Percentiles rank a stretch among this genome's conserved stretches.
Conservation (phyloP, 2,888 invertebrate species). For the Hirtodrosophila trivittata region DNA sequence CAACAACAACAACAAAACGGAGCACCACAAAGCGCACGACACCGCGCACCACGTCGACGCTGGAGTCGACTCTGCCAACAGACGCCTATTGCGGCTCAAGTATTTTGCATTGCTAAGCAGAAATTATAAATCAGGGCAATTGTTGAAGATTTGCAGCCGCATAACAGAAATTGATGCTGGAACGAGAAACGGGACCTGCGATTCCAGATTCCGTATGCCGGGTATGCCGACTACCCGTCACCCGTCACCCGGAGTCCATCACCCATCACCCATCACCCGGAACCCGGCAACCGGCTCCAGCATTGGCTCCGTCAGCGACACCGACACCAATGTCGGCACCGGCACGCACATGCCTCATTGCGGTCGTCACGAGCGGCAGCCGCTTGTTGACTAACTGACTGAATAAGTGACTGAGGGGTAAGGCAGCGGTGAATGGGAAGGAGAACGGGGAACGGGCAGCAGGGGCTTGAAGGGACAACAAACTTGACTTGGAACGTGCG, state of each 20-base stretch:
- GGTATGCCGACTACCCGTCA: neutral
- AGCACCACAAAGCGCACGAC: neutral
- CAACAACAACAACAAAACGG: neutral
- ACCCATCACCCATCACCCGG: too few relatives aligned
- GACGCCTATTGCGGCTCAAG: slow-evolving; percentile 73
- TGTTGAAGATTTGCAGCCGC: slow-evolving; percentile 80
- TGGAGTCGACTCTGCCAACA: neutral
- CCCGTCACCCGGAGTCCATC: too few relatives aligned
- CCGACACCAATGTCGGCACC: slow-evolving; percentile 5
- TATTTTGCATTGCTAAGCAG: slow-evolving; percentile 81
- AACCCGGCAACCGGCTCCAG: slow-evolving; percentile 2
- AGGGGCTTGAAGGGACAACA: neutral
- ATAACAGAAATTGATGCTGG: slow-evolving; percentile 67
- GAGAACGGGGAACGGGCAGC: slow-evolving; percentile 12
- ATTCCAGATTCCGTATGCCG: slow-evolving; percentile 35
- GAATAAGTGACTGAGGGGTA: slow-evolving; percentile 58
- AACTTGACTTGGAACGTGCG: slow-evolving; percentile 48
- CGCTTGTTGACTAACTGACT: slow-evolving; percentile 74
- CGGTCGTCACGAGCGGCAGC: slow-evolving; percentile 21
- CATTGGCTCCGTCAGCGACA: slow-evolving; percentile 4
- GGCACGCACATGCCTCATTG: slow-evolving; percentile 57
- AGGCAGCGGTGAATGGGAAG: slow-evolving; percentile 38
- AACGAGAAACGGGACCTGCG: slow-evolving; percentile 21
- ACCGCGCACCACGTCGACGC: too few relatives aligned
- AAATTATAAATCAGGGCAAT: slow-evolving; percentile 81